Evolutionary conservation across 2,113 vertebrate species (phyloP).

Genomic region (Verasper variegatus): DNA sequence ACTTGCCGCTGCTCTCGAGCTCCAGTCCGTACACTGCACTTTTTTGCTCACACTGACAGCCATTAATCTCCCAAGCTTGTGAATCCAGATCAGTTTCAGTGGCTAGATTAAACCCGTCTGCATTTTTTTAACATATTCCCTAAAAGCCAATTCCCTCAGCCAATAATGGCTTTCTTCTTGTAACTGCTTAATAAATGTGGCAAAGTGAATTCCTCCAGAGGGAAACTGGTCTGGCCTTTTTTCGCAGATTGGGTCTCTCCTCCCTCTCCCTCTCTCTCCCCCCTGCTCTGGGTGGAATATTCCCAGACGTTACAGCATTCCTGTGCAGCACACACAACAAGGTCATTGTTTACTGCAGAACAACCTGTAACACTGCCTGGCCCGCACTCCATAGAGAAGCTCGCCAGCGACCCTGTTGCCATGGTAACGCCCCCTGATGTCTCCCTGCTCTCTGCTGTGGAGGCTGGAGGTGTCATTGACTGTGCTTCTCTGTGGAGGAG

Average conservation of each 20-base stretch:
- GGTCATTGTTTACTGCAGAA: slow-evolving; percentile 86
- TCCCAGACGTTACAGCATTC: slow-evolving; percentile 86
- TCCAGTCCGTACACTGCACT: slow-evolving; percentile 18
- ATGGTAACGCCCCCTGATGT: slow-evolving; percentile 77
- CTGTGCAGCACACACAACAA: slow-evolving; percentile 84
- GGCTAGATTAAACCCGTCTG: slow-evolving; percentile 31
- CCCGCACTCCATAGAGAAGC: slow-evolving; percentile 76
- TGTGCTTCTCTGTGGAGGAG: slow-evolving; percentile 44
- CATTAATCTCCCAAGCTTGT: slow-evolving; percentile 50
- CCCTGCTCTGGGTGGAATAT: slow-evolving; percentile 76
- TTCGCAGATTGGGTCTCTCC: slow-evolving; percentile 43
- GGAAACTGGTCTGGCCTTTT: slow-evolving; percentile 45
- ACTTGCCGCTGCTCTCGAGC: slow-evolving; percentile 51
- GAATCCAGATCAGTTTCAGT: slow-evolving; percentile 51
- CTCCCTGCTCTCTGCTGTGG: slow-evolving; percentile 56
- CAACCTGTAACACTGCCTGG: slow-evolving; percentile 86
- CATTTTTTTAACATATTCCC: slow-evolving; percentile 45
- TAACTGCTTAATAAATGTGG: slow-evolving; percentile 63
- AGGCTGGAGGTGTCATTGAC: slow-evolving; percentile 49
- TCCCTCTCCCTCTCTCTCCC: slow-evolving; percentile 8
- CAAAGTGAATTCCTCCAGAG: slow-evolving; percentile 60
- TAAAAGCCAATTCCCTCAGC: slow-evolving; percentile 45
- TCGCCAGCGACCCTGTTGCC: slow-evolving; percentile 76
- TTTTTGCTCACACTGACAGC: slow-evolving; percentile 37
- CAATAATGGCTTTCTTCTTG: slow-evolving; percentile 47